Conservation (phyloP, 1,140 invertebrate species). For the Orchesella cincta region DNA sequence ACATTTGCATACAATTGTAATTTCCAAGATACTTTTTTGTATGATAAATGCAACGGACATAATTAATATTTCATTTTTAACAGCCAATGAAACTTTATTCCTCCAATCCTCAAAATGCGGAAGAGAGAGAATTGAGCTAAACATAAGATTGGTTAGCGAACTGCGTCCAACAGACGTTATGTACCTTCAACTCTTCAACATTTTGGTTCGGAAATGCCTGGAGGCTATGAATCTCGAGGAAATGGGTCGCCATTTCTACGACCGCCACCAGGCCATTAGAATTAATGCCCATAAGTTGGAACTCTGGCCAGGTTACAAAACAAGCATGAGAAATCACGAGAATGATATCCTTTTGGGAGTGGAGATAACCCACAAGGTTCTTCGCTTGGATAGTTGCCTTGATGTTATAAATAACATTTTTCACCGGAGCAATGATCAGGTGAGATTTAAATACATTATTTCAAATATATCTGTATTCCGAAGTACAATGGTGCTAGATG, state of each 20-base stretch:
- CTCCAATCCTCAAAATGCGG: conserved; percentile 13
- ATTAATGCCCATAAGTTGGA: conserved; percentile 62
- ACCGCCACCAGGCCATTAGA: conserved; percentile 60
- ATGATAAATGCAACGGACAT: neutral
- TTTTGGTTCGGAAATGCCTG: conserved; percentile 50
- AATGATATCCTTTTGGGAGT: conserved; percentile 68
- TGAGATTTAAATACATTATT: no score
- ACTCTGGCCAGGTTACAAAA: conserved; percentile 74
- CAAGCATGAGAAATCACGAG: conserved; percentile 78
- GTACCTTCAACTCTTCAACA: conserved; percentile 52
- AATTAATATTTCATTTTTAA: conserved; percentile 32
- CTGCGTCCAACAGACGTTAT: conserved; percentile 41
- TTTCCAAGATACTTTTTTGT: no score
- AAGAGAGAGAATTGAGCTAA: conserved; percentile 45
- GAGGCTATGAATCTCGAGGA: conserved; percentile 51
- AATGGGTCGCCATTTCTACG: conserved; percentile 77
- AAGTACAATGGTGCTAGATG: no score
- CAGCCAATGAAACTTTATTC: conserved; percentile 49
- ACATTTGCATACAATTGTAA: neutral
- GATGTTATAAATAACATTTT: conserved; percentile 57
- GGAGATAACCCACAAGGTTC: conserved; percentile 50
- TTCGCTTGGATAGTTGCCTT: conserved; percentile 52
- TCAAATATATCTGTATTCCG: no score
- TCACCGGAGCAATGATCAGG: neutral
- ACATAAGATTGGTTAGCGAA: conserved; percentile 39